Conservation (phyloP, 2,797 vertebrate genomes). For the Hemibagrus guttatus region DNA sequence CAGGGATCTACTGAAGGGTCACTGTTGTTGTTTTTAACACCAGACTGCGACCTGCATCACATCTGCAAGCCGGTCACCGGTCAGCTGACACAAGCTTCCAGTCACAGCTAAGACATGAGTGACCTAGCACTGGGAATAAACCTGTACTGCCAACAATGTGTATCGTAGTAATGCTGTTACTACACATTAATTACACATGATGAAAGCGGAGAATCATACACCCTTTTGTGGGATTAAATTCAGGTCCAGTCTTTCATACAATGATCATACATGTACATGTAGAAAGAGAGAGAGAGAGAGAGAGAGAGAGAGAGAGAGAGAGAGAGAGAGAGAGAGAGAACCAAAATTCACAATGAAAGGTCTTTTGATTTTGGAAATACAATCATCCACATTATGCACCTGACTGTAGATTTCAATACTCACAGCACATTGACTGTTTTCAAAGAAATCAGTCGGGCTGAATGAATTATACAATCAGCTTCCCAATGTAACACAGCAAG, state of each 20-base stretch:
- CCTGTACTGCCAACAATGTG: neutral
- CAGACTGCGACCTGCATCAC: conserved; percentile 76
- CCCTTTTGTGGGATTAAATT: neutral
- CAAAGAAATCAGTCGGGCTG: conserved; percentile 60
- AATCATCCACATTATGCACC: conserved; percentile 37
- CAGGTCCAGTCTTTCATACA: neutral
- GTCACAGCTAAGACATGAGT: conserved; percentile 59
- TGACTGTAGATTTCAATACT: neutral
- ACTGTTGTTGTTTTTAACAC: conserved; percentile 78
- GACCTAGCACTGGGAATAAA: conserved; percentile 42
- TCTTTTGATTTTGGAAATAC: neutral
- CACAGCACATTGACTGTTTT: conserved; percentile 42
- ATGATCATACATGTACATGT: neutral
- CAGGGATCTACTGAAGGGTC: conserved; percentile 75
- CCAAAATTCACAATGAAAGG: neutral
- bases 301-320: neutral
- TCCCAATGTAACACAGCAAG: conserved; percentile 41
- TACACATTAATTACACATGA: neutral
- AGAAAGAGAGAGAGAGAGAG: too few relatives aligned
- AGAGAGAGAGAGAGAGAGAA: neutral
- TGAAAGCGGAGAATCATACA: neutral
- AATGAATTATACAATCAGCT: conserved; percentile 60
- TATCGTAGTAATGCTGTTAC: conserved; percentile 9
- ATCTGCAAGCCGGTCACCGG: conserved; percentile 69
- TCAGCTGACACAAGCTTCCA: conserved; percentile 62